Percentiles rank a stretch among this genome's conserved stretches.
These are phyloP conservation scores for Eleutherodactylus coqui DNA, from an alignment of 2,797 vertebrate species.

Conservation along the genomic window DNA sequence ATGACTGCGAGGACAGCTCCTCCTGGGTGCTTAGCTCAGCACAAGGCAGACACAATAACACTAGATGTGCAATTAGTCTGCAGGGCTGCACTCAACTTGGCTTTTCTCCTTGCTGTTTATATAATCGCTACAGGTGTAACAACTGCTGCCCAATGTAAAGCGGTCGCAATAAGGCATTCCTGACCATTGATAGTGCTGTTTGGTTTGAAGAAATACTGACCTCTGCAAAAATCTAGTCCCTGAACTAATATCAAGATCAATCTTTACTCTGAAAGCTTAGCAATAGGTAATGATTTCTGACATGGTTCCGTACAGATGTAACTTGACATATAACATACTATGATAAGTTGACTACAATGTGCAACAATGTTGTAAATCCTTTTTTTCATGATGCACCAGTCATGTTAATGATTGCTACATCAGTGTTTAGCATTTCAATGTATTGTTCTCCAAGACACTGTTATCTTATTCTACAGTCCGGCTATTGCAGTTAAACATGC, in stretches of 20 bases:
- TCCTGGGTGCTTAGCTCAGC: background rate
- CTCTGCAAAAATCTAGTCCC: background rate
- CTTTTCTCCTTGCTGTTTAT: slow-evolving; percentile 16
- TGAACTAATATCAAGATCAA: background rate
- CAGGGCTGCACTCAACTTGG: slow-evolving; percentile 30
- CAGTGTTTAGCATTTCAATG: background rate
- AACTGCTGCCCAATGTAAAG: background rate
- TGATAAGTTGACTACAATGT: too few relatives aligned
- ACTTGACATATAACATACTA: too few relatives aligned
- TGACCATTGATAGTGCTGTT: too few relatives aligned
- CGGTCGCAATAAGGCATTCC: background rate
- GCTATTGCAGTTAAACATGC: background rate
- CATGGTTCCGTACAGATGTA: background rate
- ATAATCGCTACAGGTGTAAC: background rate
- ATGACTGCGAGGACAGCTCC: slow-evolving; percentile 52
- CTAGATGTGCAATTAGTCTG: slow-evolving; percentile 20
- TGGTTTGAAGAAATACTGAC: background rate
- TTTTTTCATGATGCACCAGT: too few relatives aligned
- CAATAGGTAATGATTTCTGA: background rate
- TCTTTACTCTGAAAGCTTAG: background rate
- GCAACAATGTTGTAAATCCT: too few relatives aligned
- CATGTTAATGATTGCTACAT: too few relatives aligned
- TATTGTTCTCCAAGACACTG: background rate
- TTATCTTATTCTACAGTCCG: background rate
- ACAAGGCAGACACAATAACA: background rate